Evolutionary conservation across 2,888 invertebrate species (phyloP).

Genomic region (Dryadula phaetusa): DNA sequence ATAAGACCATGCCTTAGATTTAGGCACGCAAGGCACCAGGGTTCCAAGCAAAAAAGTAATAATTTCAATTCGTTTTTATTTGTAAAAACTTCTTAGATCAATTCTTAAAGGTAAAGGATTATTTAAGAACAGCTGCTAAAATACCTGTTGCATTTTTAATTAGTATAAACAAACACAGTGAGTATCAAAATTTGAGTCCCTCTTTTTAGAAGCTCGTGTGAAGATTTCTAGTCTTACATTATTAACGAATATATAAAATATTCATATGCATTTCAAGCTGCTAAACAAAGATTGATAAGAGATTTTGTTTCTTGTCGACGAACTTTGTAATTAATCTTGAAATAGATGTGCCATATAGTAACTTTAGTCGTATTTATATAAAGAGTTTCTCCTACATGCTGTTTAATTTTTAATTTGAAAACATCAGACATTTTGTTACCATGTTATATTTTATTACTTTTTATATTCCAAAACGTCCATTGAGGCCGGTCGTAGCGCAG

Average conservation of each 20-base stretch:
- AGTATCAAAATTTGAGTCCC: constrained; percentile 48
- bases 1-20: too few species aligned
- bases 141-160: constrained; percentile 43
- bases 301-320: constrained; percentile 22
- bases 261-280: constrained; percentile 42
- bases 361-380: background rate
- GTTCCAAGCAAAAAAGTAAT: too few species aligned
- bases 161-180: constrained; percentile 46
- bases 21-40: too few species aligned
- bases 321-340: constrained; percentile 12
- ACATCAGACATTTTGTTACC: too few species aligned
- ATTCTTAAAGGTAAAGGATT: background rate
- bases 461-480: too few species aligned
- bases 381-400: background rate
- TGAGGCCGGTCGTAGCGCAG: too few species aligned
- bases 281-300: constrained; percentile 39
- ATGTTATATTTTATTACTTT: too few species aligned
- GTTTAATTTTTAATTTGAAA: background rate
- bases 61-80: too few species aligned
- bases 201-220: constrained; percentile 49
- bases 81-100: too few species aligned
- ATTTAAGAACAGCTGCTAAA: constrained; percentile 6
- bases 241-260: constrained; percentile 49
- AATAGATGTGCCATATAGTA: background rate
- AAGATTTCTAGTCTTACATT: constrained; percentile 45